Conservation (phyloP, 1,140 invertebrate species). For the Hyles euphorbiae region DNA sequence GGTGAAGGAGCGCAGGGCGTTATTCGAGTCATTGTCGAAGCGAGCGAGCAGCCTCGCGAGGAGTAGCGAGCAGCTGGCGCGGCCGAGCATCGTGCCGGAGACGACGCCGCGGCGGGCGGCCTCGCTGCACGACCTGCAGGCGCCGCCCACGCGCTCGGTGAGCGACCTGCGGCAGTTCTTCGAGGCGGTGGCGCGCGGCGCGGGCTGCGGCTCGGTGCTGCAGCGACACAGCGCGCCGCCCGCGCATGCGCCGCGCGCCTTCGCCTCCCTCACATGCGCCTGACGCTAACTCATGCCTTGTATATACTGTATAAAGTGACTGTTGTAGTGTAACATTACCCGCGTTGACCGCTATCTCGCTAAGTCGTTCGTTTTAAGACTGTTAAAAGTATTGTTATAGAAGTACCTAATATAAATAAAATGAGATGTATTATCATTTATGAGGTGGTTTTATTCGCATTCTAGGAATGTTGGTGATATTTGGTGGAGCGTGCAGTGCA, state of each 20-base stretch:
- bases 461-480: neutral
- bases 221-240: constrained; percentile 50
- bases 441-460: constrained; percentile 21
- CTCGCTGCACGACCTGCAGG: constrained; percentile 62
- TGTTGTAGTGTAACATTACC: constrained; percentile 10
- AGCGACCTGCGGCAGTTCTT: constrained; percentile 67
- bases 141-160: constrained; percentile 61
- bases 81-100: constrained; percentile 34
- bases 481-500: neutral
- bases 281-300: constrained; percentile 33
- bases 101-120: constrained; percentile 56
- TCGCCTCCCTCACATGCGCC: constrained; percentile 61
- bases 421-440: constrained; percentile 51
- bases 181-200: constrained; percentile 64
- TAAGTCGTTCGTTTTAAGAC: constrained; percentile 72
- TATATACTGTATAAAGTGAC: constrained; percentile 61
- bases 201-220: constrained; percentile 40
- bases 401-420: constrained; percentile 71
- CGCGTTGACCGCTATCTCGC: constrained; percentile 59
- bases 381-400: constrained; percentile 73
- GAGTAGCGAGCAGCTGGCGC: constrained; percentile 60
- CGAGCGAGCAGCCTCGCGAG: constrained; percentile 51
- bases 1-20: constrained; percentile 53
- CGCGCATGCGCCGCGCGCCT: constrained; percentile 47
- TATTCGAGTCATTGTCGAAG: constrained; percentile 61